Conservation (phyloP, 2,888 invertebrate genomes). For the Zaprionus obscuricornis region DNA sequence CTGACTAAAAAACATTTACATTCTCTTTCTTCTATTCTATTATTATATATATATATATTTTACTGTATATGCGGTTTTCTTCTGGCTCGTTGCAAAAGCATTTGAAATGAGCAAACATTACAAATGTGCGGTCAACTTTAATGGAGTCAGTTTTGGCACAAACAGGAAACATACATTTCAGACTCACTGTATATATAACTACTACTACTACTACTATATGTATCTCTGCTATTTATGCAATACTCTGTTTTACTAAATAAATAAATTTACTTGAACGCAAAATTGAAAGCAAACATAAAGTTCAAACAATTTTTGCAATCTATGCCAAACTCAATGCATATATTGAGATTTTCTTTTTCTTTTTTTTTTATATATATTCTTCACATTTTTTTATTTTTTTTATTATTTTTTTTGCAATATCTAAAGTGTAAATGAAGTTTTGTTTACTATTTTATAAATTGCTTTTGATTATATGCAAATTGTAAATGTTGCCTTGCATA, state of each 20-base stretch:
- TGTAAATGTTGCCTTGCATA: slow-evolving; percentile 44
- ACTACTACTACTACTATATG: too few relatives aligned
- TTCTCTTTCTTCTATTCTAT: too few relatives aligned
- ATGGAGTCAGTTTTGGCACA: background rate
- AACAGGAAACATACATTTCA: too few relatives aligned
- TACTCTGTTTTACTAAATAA: too few relatives aligned
- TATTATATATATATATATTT: too few relatives aligned
- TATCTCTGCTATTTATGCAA: too few relatives aligned
- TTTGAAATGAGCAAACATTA: slow-evolving; percentile 57
- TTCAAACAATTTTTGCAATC: background rate
- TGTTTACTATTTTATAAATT: slow-evolving; percentile 48
- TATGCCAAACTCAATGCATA: background rate
- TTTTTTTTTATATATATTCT: too few relatives aligned
- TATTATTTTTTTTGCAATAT: slow-evolving; percentile 19
- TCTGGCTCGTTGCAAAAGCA: slow-evolving; percentile 15
- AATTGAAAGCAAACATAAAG: background rate
- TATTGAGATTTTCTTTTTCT: background rate
- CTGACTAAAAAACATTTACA: too few relatives aligned
- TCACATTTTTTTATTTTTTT: background rate
- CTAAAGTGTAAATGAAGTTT: slow-evolving; percentile 51
- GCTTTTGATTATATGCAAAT: slow-evolving; percentile 49
- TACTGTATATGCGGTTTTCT: slow-evolving; percentile 40
- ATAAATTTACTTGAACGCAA: too few relatives aligned
- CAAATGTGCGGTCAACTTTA: slow-evolving; percentile 53
- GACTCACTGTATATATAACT: too few relatives aligned